Evolutionary conservation across 2,888 invertebrate genomes (phyloP), one percentile per base, ranked within the genome.

Genomic region (Xylocampa areola): DNA sequence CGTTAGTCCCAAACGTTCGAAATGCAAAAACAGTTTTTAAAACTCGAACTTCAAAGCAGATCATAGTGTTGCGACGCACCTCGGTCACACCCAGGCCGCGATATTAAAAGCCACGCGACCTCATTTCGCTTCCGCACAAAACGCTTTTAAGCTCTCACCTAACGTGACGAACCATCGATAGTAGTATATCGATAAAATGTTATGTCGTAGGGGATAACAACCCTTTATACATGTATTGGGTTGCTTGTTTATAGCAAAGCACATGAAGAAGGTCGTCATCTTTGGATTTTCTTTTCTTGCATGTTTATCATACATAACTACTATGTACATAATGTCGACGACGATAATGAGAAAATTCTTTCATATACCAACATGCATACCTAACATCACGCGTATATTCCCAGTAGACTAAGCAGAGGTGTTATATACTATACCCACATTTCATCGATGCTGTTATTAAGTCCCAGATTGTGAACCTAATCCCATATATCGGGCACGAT

Each of bases 91-190:
- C 82, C 84, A 75, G 77, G 75, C 82, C 44, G 52, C 49, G 73
- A 79, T 91, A 92, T 91, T 91, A 91, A 91, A 92, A 92, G 92
- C 90, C 68, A 63, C 74, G 73, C 85, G 92, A 87, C 92, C 92
- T 87, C 88, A 84, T 90, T 92, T 73, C 73, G 80, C 84, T 90
- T 92, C 91, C 91, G 89, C 80, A 83, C 86, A 84, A 86, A 76
- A 82, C 82, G 86, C 85, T 88, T 87, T 86, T 86, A 87, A 85
- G 78, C 83, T 82, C 80, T 76, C 81, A 81, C 80, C 81, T 86
- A 85, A 77, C 75, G 62, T 66, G 70, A 66, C 72, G 60, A 68
- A 65, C 53, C 44, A 78, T 77, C 72, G 73, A 73, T 68, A 67
- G 69, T 65, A 25, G 27, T 53, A 48, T 63, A 27, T 60, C 49